Evolutionary conservation across 1,140 invertebrate species (phyloP).

Genomic region (Caenorhabditis inopinata): DNA sequence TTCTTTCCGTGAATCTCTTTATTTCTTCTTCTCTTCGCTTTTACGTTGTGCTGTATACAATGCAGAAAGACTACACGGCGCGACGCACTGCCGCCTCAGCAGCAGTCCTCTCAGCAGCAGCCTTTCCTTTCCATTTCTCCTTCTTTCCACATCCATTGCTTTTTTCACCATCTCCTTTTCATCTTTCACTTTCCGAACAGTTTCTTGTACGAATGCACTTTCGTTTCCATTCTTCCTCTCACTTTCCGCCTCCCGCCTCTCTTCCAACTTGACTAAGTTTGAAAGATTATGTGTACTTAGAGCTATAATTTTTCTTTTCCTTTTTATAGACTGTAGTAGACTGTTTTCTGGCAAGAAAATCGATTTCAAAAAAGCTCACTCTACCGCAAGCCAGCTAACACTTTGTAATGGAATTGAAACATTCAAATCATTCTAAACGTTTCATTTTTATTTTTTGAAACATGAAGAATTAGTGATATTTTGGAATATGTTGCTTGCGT

Average conservation of each 20-base stretch:
- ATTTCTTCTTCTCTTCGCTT: not conserved
- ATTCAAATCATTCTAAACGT: too few species aligned
- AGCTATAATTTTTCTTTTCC: too few species aligned
- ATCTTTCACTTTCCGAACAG: slow-evolving; percentile 4
- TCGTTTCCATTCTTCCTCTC: not conserved
- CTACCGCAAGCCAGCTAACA: too few species aligned
- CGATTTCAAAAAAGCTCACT: too few species aligned
- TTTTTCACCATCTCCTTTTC: not conserved
- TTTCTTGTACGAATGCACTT: slow-evolving; percentile 30
- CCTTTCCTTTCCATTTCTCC: slow-evolving; percentile 13
- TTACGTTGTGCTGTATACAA: slow-evolving; percentile 1
- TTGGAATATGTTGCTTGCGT: too few species aligned
- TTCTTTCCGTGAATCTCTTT: not conserved
- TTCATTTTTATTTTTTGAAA: too few species aligned
- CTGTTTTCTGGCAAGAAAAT: too few species aligned
- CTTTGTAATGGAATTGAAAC: too few species aligned
- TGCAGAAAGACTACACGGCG: not conserved
- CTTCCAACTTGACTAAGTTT: not conserved
- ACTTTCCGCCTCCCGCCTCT: not conserved
- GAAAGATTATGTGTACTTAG: too few species aligned
- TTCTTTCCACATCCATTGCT: not conserved
- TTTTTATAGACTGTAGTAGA: too few species aligned
- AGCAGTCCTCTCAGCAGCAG: not conserved
- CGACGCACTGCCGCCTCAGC: not conserved
- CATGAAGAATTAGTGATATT: too few species aligned